Conservation (phyloP, 2,797 vertebrate genomes). For the Zalophus californianus region DNA sequence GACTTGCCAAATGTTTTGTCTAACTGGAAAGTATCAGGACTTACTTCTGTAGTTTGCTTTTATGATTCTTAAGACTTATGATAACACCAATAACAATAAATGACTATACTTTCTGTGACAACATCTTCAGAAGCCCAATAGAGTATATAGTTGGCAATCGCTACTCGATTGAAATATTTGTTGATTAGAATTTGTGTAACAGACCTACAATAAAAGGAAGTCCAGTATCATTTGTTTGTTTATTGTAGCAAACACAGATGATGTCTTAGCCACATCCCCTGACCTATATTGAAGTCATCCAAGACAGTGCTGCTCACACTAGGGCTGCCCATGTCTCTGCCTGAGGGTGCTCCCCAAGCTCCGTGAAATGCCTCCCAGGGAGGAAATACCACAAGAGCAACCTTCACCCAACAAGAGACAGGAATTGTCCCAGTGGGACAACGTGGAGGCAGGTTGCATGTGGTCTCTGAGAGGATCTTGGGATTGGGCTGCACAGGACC, state of each 20-base stretch:
- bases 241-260: neutral
- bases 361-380: neutral
- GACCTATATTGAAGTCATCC: neutral
- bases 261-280: neutral
- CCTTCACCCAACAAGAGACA: neutral
- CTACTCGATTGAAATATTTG: neutral
- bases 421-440: neutral
- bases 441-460: neutral
- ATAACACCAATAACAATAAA: neutral
- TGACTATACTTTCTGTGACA: neutral
- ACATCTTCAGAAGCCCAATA: neutral
- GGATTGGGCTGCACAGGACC: neutral
- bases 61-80: neutral
- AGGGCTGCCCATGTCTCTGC: neutral
- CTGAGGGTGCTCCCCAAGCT: neutral
- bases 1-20: neutral
- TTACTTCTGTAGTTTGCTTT: neutral
- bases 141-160: neutral
- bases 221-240: neutral
- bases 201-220: neutral
- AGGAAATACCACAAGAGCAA: neutral
- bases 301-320: neutral
- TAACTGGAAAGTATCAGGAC: neutral
- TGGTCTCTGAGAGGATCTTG: neutral
- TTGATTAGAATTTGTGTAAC: neutral